Percentiles rank a stretch among this genome's conserved stretches.
These are phyloP conservation scores for Pica pica DNA, from an alignment of 2,113 vertebrate genomes.

Conservation along the genomic window DNA sequence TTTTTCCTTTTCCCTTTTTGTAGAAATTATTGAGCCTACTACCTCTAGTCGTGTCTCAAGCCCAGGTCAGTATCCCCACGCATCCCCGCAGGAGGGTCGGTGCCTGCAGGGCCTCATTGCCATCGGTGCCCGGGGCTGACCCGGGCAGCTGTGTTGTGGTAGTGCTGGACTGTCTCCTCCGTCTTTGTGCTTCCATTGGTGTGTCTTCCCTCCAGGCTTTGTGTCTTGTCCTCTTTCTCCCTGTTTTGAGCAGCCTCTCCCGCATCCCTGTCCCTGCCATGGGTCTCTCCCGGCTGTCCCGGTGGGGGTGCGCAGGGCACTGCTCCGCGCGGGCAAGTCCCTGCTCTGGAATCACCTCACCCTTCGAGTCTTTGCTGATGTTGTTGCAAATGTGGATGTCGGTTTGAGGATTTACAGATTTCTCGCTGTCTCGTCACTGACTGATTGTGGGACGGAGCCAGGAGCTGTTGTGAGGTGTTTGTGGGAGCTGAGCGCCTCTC, in stretches of 20 bases:
- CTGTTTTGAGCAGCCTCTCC: background rate
- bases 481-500: background rate
- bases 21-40: conserved; percentile 98
- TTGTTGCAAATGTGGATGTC: background rate
- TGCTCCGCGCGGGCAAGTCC: fast-evolving
- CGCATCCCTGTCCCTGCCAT: background rate
- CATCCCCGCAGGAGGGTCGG: conserved; percentile 81
- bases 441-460: background rate
- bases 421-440: background rate
- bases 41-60: conserved; percentile 96
- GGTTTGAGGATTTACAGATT: background rate
- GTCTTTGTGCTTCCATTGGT: conserved; percentile 50
- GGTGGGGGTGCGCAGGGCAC: background rate
- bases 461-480: background rate
- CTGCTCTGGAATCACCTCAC: background rate
- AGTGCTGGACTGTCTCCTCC: conserved; percentile 68
- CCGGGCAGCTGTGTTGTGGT: background rate
- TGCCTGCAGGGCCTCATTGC: conserved; percentile 48
- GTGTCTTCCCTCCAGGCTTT: conserved; percentile 26
- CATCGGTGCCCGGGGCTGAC: background rate
- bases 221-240: background rate
- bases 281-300: background rate
- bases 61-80: conserved; percentile 99
- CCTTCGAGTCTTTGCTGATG: fast-evolving
- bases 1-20: conserved; percentile 81